phyloP scores from a whole-genome alignment of 2,888 invertebrate species.

The Leptopilina drosophilae region DNA sequence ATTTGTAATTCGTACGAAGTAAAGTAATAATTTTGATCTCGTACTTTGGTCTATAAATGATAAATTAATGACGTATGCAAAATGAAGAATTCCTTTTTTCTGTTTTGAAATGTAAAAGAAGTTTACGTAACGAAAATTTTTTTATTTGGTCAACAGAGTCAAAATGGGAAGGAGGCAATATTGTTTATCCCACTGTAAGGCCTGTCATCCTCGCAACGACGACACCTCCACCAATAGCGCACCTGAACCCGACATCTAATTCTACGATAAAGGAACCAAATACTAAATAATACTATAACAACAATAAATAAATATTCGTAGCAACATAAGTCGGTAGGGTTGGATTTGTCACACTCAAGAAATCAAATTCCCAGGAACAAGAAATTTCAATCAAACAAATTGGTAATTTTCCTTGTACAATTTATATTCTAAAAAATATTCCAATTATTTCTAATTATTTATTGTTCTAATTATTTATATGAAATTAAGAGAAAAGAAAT shows the following conservation, averaged over 20 bases:
- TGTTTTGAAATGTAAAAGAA: background rate
- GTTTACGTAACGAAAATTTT: background rate
- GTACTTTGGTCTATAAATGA: no score
- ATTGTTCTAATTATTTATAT: no score
- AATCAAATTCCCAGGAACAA: constrained; percentile 41
- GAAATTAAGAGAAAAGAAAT: no score
- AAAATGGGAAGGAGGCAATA: constrained; percentile 76
- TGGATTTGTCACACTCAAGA: constrained; percentile 52
- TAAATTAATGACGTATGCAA: no score
- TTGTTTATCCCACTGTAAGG: constrained; percentile 74
- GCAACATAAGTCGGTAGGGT: constrained; percentile 48
- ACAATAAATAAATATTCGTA: constrained; percentile 35
- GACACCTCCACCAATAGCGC: constrained; percentile 71
- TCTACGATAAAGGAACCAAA: constrained; percentile 52
- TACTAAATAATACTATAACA: constrained; percentile 51
- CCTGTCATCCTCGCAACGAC: constrained; percentile 75
- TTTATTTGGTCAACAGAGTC: constrained; percentile 67
- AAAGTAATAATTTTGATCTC: no score
- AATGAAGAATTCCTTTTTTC: background rate
- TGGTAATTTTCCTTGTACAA: constrained; percentile 43
- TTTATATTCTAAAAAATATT: no score
- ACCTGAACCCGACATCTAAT: constrained; percentile 64
- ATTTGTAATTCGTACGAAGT: no score
- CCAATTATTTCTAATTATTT: no score
- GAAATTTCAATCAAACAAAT: constrained; percentile 22